A percentile compares a stretch with the other conserved stretches of the same genome.
phyloP scores from a whole-genome alignment of 2,113 vertebrate species.

The Monopterus albus region DNA sequence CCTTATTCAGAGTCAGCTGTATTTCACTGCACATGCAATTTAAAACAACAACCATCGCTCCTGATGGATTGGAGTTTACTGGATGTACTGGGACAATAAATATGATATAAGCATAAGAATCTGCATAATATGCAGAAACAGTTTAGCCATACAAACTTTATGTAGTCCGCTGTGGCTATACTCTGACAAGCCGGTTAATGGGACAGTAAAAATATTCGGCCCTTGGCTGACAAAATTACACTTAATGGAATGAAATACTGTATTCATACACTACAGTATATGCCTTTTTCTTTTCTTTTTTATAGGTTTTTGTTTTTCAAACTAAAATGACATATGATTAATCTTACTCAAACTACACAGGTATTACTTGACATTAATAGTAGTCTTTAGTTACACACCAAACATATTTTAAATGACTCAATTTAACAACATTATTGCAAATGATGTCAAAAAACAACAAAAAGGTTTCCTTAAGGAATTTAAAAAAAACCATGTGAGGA shows the following conservation, averaged over 20 bases:
- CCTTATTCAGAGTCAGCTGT: constrained; percentile 29
- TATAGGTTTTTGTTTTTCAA: too few species aligned
- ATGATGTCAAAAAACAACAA: background rate
- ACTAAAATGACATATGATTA: background rate
- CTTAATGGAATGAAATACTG: background rate
- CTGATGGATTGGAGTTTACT: constrained; percentile 9
- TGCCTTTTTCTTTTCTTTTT: too few species aligned
- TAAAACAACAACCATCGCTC: constrained; percentile 11
- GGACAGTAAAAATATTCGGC: too few species aligned
- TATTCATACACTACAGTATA: too few species aligned
- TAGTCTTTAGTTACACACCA: background rate
- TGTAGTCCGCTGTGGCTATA: background rate
- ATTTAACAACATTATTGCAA: background rate
- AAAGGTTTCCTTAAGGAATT: background rate
- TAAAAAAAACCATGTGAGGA: background rate
- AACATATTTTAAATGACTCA: background rate
- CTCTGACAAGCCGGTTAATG: background rate
- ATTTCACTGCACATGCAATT: constrained; percentile 33
- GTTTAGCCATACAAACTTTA: background rate
- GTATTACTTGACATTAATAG: background rate
- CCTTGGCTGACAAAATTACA: background rate
- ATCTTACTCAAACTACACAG: background rate
- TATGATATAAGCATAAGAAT: too few species aligned
- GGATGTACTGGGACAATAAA: background rate
- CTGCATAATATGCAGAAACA: background rate